Evolutionary conservation across 2,113 vertebrate genomes (phyloP).

Genomic region (Lasiurus borealis): DNA sequence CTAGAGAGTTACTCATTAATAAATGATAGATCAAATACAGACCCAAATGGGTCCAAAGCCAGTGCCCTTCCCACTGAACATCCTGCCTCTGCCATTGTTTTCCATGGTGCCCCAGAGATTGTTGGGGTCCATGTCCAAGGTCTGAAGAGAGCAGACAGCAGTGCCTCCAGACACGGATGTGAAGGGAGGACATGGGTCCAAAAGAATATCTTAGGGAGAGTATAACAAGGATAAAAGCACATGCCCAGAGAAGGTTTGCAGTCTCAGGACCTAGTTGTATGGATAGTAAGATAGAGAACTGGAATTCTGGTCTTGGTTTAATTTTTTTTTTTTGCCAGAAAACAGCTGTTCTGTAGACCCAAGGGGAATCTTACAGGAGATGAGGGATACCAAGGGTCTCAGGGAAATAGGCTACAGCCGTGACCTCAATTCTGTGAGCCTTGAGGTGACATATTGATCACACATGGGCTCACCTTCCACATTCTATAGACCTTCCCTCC

Average conservation of each 20-base stretch:
- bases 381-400: not conserved
- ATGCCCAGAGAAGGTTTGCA: not conserved
- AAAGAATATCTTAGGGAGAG: not conserved
- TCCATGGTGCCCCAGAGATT: not conserved
- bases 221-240: not conserved
- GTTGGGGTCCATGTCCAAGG: fast-evolving
- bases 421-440: not conserved
- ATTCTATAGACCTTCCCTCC: not conserved
- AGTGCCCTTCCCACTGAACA: too few species aligned
- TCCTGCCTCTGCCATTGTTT: not conserved
- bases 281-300: not conserved
- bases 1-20: not conserved
- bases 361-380: not conserved
- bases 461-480: not conserved
- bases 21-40: not conserved
- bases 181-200: not conserved
- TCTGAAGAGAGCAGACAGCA: not conserved
- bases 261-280: not conserved
- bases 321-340: not conserved
- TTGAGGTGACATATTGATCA: not conserved
- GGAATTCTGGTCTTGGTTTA: not conserved
- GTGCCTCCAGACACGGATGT: not conserved
- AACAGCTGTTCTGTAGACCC: not conserved
- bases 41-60: not conserved
- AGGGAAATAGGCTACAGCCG: not conserved